Evolutionary conservation across 2,797 vertebrate genomes (phyloP), one percentile per base, ranked within the genome.

Genomic region (Chrosomus eos): DNA sequence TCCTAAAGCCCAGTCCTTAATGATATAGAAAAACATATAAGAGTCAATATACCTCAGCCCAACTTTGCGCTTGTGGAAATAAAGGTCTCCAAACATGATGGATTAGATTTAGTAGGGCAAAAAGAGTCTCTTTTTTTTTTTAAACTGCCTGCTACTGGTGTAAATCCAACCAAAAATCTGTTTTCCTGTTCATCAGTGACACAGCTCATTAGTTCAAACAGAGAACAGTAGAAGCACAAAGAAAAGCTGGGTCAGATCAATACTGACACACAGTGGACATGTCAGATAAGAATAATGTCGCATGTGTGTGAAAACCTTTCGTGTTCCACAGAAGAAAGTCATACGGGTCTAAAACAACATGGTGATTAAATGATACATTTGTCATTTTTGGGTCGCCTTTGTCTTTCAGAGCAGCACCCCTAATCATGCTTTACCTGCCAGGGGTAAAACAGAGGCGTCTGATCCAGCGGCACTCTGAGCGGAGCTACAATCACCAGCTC

Each of bases 401-500:
- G 16, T 26, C 26, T 64, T 45, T 48, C 64, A 79, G 40, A 26
- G 9, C 6, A 43, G 28, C 26, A 67, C 13, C 18, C 1, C 9
- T 66, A 36, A 21, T 83, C 13, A 33, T 55, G 68, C 19, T 31
- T 87, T 92, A 99, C 98, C 98, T 99, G 98, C 98, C 98, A 99
- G 6, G 98, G 98, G 91, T 98, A 99, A 93, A 99, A 99, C 51
- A 99, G 95, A 23, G 98, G 98, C 0, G 98, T 99, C 93, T 99
- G 98, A 93, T 99, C 98, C 90, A 99, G 94, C 58, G 98, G 98
- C 60, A 99, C 98, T 84, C 98, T 94, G 85, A 99, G 94, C 26
- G 98, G 98, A 64, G 98, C 98, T 9, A 99, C 98, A 0, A 99
- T 98, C 80, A 99, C 98, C 86, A 99, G 91, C 89, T 99, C 98